Evolutionary conservation across 2,113 vertebrate genomes (phyloP), one percentile per base, ranked within the genome.

Genomic region (Pelodiscus sinensis): DNA sequence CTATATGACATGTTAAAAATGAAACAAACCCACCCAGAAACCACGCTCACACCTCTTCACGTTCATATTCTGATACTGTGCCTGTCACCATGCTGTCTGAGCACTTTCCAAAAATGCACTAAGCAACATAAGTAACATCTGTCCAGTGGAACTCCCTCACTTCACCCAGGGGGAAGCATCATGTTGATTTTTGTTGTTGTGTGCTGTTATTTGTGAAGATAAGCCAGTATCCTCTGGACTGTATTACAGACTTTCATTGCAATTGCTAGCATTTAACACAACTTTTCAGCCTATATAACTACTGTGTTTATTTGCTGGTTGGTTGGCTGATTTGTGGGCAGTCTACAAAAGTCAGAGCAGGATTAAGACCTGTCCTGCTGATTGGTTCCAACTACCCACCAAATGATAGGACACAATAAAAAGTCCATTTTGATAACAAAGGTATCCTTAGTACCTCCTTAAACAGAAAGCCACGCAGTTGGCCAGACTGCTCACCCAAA

Each of bases 91-190:
- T 14, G 16, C 15, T 35, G 35, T 8, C 5, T 77, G 73, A 77
- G 73, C 24, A 77, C 44, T 7, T 77, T 27, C 12, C 13, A 19
- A 2, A 52, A 77, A 16, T 4, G 6, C 8, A 75, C 12, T n/a
- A 87, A 73, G 57, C 5, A 6, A 35, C 0, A 25, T 7, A 12
- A 81, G 81, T 92, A 16, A 9, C 3, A 80, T 50, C 14, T 52
- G 54, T 71, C 1, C 68, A 35, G 27, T 92, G 38, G 6, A 79
- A 2, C 29, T 60, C 60, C 6, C 9, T 77, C 60, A 71, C 56
- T 22, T 83, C 71, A 18, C 5, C 2, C 5, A 3, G 0, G 14
- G 10, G 24, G n/a, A 19, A 83, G 79, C 35, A 3, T 2, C 12
- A 8, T 25, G 31, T 0, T 1, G 92, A 82, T 71, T 86, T 8